Base-by-base conservation (phyloP, 1,140 invertebrate species). In the Habropoda laboriosa region DNA sequence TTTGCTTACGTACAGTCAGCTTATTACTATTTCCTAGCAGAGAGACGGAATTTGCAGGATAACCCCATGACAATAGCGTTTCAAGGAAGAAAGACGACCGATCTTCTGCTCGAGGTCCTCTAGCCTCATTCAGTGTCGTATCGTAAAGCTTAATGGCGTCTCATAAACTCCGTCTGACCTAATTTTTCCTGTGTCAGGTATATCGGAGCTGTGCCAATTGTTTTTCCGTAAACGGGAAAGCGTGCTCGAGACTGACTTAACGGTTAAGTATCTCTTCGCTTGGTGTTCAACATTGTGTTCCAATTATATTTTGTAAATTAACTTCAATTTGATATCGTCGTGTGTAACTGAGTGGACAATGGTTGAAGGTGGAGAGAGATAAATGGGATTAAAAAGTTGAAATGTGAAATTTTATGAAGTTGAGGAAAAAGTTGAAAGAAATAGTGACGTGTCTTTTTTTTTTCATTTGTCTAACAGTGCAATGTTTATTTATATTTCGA, bases 101-200 rank as follows among this genome's bases (percentile, higher is more conserved):
- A 1, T 38, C 27, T 4, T 5, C 24, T 24, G 47, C 7, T 21
- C 10, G 2, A 0, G 21, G 13, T 30, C 10, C 13, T 13, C 3
- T 27, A 3, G 47, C n/a, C 21, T 57, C 68, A 21, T 30, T 18
- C 32, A 27, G 12, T 35, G 4, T 38, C 18, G 24, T 24, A n/a
- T 80, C 60, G 55, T 82, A 80, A 74, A 78, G 45, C 72, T 82
- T 87, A 85, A 85, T 82, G 42, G 70, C 58, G 55, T 49, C 72
- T 79, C 79, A 80, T 85, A 86, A 83, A 84, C 57, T 71, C 42
- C 57, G 32, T 64, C 79, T 88, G 81, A 83, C 85, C 87, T 57
- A 88, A 87, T 88, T 88, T 87, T 83, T 86, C 72, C 24, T 5
- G 53, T 42, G 42, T 2, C 74, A 79, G 77, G 71, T 73, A 76